phyloP scores from a whole-genome alignment of 2,888 invertebrate species.

The Petrolisthes manimaculis region DNA sequence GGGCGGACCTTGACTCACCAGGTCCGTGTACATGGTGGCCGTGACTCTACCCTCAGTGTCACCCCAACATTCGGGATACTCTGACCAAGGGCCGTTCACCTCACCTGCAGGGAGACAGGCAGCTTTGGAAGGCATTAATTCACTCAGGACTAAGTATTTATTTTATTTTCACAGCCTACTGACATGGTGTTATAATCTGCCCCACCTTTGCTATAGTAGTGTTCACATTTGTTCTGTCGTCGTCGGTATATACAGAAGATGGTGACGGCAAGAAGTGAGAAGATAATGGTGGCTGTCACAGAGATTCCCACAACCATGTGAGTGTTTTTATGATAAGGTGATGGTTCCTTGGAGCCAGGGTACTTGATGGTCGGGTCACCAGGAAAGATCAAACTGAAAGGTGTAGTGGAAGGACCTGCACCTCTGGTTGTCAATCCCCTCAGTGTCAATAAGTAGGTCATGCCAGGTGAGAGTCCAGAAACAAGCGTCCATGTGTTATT shows the following conservation, averaged over 20 bases:
- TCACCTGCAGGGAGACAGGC: slow-evolving; percentile 37
- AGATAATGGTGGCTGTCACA: slow-evolving; percentile 66
- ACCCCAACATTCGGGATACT: slow-evolving; percentile 62
- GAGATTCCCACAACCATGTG: slow-evolving; percentile 64
- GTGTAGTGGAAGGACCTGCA: slow-evolving; percentile 53
- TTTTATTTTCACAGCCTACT: background rate
- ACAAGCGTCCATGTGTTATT: slow-evolving; percentile 57
- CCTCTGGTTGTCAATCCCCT: slow-evolving; percentile 60
- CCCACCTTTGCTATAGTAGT: slow-evolving; percentile 60
- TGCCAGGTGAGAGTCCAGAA: slow-evolving; percentile 40
- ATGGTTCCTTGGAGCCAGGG: slow-evolving; percentile 48
- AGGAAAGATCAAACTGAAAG: slow-evolving; percentile 50
- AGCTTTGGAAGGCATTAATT: background rate
- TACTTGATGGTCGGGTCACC: slow-evolving; percentile 24
- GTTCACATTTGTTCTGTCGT: slow-evolving; percentile 51
- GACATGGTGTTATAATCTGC: background rate
- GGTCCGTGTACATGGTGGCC: background rate
- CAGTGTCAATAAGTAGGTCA: slow-evolving; percentile 53
- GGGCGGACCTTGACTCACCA: slow-evolving; percentile 34
- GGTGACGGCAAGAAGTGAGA: slow-evolving; percentile 66
- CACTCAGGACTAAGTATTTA: background rate
- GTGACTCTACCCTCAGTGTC: slow-evolving; percentile 3
- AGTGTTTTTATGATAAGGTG: slow-evolving; percentile 57
- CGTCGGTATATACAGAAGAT: slow-evolving; percentile 60
- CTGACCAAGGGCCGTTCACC: slow-evolving; percentile 59